A percentile compares a stretch with the other conserved stretches of the same genome.
Evolutionary conservation across 2,888 invertebrate species (phyloP).

Genomic region (Drosophila kuntzei): DNA sequence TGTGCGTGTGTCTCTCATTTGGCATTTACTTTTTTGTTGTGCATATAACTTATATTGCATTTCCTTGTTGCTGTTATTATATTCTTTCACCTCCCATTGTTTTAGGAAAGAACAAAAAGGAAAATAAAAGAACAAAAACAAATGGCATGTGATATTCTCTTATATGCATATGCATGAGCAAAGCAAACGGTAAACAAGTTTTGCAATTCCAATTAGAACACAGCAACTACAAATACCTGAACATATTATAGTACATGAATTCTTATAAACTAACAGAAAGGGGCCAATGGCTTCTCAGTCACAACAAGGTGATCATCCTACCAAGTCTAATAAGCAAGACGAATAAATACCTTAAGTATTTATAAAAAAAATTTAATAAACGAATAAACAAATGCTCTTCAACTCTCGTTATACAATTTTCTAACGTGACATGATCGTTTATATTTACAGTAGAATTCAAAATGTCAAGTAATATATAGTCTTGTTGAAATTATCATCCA

Average conservation of each 20-base stretch:
- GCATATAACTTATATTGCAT: conserved; percentile 43
- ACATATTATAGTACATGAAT: background rate
- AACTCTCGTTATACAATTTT: too few species aligned
- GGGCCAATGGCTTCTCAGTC: conserved; percentile 12
- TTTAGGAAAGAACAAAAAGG: conserved; percentile 17
- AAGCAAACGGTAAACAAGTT: conserved; percentile 51
- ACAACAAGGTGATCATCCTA: background rate
- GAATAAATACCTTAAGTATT: background rate
- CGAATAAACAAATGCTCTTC: too few species aligned
- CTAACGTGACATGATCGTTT: too few species aligned
- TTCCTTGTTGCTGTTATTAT: conserved; percentile 53
- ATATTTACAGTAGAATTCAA: too few species aligned
- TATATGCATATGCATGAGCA: conserved; percentile 54
- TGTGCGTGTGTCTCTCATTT: conserved; percentile 20
- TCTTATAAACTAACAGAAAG: conserved; percentile 3
- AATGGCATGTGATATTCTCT: conserved; percentile 39
- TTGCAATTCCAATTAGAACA: conserved; percentile 55
- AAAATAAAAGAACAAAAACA: conserved; percentile 1
- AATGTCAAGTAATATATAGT: too few species aligned
- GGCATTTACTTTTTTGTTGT: conserved; percentile 39
- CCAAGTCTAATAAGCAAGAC: background rate
- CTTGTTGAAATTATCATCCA: too few species aligned
- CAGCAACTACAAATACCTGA: conserved; percentile 18
- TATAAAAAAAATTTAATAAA: background rate
- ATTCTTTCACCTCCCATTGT: conserved; percentile 29